phyloP scores from a whole-genome alignment of 2,888 invertebrate species.

The Uropetala carovei region DNA sequence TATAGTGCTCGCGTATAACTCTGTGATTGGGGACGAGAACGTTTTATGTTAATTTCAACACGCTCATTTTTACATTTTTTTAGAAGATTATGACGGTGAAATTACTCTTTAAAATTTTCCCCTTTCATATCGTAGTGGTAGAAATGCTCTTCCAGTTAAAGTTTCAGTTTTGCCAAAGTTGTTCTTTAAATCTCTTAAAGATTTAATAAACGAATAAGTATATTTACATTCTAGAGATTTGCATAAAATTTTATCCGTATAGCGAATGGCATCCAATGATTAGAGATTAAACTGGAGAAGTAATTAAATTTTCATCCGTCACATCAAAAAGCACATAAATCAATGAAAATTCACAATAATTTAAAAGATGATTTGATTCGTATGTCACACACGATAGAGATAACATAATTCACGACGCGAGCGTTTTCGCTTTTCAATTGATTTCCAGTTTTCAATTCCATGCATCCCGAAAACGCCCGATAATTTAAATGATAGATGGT shows the following conservation, averaged over 20 bases:
- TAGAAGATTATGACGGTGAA: conserved; percentile 4
- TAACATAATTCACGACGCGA: neutral
- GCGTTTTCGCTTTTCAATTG: neutral
- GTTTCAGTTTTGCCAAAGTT: no score
- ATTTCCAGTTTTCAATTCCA: conserved; percentile 14
- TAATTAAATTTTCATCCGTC: neutral
- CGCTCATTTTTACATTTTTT: neutral
- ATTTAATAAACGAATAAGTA: no score
- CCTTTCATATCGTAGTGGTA: no score
- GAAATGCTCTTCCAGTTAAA: no score
- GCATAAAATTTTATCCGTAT: no score
- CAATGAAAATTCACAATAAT: neutral
- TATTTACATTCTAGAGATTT: no score
- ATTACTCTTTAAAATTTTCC: no score
- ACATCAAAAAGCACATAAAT: conserved; percentile 8
- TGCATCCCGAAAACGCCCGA: neutral
- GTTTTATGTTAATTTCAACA: conserved; percentile 14
- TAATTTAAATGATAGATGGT: conserved; percentile 24
- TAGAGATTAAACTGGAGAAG: neutral
- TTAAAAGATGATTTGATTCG: neutral
- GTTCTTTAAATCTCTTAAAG: no score
- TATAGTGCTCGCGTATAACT: neutral
- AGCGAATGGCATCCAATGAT: no score
- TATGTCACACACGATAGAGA: neutral
- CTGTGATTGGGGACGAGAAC: neutral